Evolutionary conservation across 2,113 vertebrate genomes (phyloP).

Genomic region (Boleophthalmus pectinirostris): DNA sequence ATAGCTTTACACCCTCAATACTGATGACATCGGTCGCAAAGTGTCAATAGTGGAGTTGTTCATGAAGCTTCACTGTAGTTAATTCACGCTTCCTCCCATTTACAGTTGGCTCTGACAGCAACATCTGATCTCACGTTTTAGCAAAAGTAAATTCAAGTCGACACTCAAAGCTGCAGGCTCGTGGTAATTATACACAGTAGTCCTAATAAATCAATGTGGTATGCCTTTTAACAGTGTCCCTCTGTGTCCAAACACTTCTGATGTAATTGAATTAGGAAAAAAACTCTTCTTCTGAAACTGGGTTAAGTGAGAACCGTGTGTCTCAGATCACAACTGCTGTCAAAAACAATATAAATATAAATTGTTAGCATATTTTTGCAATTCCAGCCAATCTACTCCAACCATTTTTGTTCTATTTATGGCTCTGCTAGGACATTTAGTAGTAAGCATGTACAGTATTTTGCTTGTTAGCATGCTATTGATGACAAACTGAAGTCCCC

Average conservation of each 20-base stretch:
- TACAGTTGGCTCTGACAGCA: too few species aligned
- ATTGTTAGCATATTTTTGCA: neutral
- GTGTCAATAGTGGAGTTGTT: too few species aligned
- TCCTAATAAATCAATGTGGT: constrained; percentile 11
- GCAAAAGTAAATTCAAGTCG: neutral
- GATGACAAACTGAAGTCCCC: neutral
- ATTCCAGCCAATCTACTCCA: too few species aligned
- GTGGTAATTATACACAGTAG: neutral
- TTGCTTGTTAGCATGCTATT: neutral
- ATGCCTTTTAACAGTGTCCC: constrained; percentile 15
- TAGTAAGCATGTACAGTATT: neutral
- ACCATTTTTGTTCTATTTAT: neutral
- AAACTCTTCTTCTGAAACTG: constrained; percentile 18
- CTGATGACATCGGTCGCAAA: too few species aligned
- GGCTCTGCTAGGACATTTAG: neutral
- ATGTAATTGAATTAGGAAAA: constrained; percentile 50
- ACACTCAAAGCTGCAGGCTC: neutral
- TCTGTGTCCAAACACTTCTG: constrained; percentile 34
- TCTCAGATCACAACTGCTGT: constrained; percentile 48
- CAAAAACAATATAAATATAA: constrained; percentile 14
- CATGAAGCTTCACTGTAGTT: too few species aligned
- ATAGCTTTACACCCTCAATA: too few species aligned
- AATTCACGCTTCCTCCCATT: too few species aligned
- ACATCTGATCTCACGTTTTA: too few species aligned
- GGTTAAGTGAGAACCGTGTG: constrained; percentile 53